phyloP scores from a whole-genome alignment of 2,888 invertebrate genomes.

The Mythimna vitellina region DNA sequence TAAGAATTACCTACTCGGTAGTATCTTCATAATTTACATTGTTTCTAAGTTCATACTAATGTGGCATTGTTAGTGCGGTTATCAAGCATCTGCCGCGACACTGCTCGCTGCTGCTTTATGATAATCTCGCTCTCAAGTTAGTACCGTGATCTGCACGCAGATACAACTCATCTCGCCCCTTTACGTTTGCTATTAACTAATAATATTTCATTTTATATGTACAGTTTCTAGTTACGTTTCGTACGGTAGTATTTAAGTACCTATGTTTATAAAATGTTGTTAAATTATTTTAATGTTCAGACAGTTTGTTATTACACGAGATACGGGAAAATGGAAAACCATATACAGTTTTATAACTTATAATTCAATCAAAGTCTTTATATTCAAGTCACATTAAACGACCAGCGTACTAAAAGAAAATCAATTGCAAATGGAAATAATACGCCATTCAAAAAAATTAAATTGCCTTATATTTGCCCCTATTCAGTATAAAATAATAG shows the following conservation, averaged over 20 bases:
- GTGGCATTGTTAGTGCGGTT: slow-evolving; percentile 67
- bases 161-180: slow-evolving; percentile 70
- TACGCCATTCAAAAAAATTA: slow-evolving; percentile 1
- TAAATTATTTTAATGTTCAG: slow-evolving; percentile 2
- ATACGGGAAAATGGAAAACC: slow-evolving; percentile 6
- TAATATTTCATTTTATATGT: slow-evolving; percentile 56
- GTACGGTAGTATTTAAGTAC: slow-evolving; percentile 21
- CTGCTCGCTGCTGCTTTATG: slow-evolving; percentile 65
- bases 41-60: slow-evolving; percentile 67
- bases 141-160: slow-evolving; percentile 64
- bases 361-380: slow-evolving; percentile 9
- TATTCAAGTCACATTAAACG: neutral
- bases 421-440: neutral
- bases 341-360: slow-evolving; percentile 9
- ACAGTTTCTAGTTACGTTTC: slow-evolving; percentile 42
- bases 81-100: slow-evolving; percentile 66
- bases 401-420: neutral
- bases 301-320: neutral
- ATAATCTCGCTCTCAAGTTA: slow-evolving; percentile 69
- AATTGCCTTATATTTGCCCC: slow-evolving; percentile 1
- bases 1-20: slow-evolving; percentile 46
- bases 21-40: slow-evolving; percentile 67
- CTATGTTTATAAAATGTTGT: slow-evolving; percentile 15
- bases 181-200: slow-evolving; percentile 68
- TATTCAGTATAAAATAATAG: slow-evolving; percentile 20